Evolutionary conservation across 2,888 invertebrate genomes (phyloP), one percentile per base, ranked within the genome.

Genomic region (Caenorhabditis afra): DNA sequence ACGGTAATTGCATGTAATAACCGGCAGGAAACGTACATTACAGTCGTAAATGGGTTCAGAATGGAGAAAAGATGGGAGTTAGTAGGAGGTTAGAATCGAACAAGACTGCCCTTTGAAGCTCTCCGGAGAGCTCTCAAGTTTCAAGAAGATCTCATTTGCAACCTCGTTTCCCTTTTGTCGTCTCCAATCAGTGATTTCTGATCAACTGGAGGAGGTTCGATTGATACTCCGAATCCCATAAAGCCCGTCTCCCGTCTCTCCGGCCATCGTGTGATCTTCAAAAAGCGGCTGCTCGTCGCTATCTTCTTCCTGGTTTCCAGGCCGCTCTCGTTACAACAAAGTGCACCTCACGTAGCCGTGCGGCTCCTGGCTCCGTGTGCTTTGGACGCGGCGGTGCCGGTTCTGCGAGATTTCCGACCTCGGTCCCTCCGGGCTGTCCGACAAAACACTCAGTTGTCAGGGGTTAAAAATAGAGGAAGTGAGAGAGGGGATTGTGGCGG

Each of bases 201-300:
- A 49, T 62, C 62, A 52, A 20, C 37, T 22, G 37, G 18, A 37
- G 5, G 20, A 20, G 18, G 3, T 22, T 39, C 50, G n/a, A 65
- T 41, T 47, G 65, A 65, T 58, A 58, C 67, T 57, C 67, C 58
- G 58, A 58, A 67, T 67, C 67, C 67, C 67, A 67, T 67, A 67
- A 67, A 67, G 49, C 55, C 16, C 29, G 16, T 49, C 29, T 47
- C 47, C 45, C 67, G 49, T 29, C 18, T 37, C 18, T 18, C 35
- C 10, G 10, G 4, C n/a, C 23, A 49, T 59, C 45, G 53, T 53
- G 29, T 67, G 58, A 67, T 67, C 67, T 67, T 58, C 67, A 67
- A 67, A 67, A 67, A 67, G 58, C 49, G 49, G 44, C 58, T 67
- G 39, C 57, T 49, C 49, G 20, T 44, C 35, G 45, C 20, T 41